Evolutionary conservation across 1,140 invertebrate genomes (phyloP).

Genomic region (Rhyzopertha dominica): DNA sequence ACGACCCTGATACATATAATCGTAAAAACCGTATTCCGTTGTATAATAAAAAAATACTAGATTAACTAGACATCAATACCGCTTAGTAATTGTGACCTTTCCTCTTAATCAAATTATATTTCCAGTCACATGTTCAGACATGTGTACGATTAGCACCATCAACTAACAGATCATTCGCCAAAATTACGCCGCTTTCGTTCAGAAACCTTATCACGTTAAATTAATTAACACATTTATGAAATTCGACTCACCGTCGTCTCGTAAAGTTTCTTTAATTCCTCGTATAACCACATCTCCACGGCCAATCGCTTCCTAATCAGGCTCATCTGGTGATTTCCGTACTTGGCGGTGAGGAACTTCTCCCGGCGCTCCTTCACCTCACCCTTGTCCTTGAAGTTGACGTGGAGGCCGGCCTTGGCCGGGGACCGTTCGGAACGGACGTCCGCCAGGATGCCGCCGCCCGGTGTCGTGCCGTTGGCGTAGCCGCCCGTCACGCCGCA

Average conservation of each 20-base stretch:
- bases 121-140: no score
- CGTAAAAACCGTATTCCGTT: no score
- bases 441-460: slow-evolving; percentile 46
- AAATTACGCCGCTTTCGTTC: no score
- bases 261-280: slow-evolving; percentile 87
- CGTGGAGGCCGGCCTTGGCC: slow-evolving; percentile 73
- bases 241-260: slow-evolving; percentile 47
- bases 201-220: no score
- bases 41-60: no score
- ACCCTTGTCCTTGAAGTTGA: slow-evolving; percentile 83
- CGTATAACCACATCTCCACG: slow-evolving; percentile 97
- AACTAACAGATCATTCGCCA: no score
- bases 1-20: no score
- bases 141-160: no score
- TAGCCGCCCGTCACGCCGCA: slow-evolving; percentile 45
- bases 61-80: no score
- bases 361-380: slow-evolving; percentile 79
- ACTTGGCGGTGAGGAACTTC: slow-evolving; percentile 95
- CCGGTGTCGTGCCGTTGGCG: slow-evolving; percentile 38
- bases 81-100: no score
- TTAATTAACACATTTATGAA: no score
- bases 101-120: no score
- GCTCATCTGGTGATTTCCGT: slow-evolving; percentile 94
- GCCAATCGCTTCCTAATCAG: slow-evolving; percentile 89
- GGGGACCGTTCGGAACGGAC: slow-evolving; percentile 63